Conservation (phyloP, 2,113 vertebrate species). For the Callaeas wilsoni region DNA sequence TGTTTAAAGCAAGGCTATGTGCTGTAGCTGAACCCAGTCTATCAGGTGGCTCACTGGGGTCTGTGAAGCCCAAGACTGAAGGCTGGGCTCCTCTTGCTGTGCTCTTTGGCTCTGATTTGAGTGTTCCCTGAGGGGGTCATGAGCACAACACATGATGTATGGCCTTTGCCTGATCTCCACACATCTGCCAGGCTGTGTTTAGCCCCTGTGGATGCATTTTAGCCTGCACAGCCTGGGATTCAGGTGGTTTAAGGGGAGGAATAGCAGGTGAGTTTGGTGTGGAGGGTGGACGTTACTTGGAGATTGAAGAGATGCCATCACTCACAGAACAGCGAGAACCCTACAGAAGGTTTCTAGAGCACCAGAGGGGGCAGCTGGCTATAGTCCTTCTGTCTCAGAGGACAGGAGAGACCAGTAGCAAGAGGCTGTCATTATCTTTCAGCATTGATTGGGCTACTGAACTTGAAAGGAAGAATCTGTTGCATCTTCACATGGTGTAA, state of each 20-base stretch:
- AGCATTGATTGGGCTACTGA: neutral
- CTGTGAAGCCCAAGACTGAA: neutral
- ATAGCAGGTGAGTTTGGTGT: neutral
- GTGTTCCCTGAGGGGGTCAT: neutral
- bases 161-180: neutral
- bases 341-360: neutral
- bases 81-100: neutral
- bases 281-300: neutral
- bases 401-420: neutral
- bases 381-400: neutral
- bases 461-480: neutral
- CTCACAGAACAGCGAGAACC: neutral
- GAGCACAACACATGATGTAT: neutral
- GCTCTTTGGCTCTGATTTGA: neutral
- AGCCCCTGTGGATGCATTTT: accelerated
- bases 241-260: neutral
- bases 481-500: accelerated
- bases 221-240: neutral
- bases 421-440: neutral
- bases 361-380: neutral
- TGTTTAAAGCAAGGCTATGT: neutral
- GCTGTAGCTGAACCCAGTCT: neutral
- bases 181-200: neutral
- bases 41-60: neutral
- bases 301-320: neutral